These are phyloP conservation scores for Colius striatus DNA, from an alignment of 2,113 vertebrate genomes.

Conservation along the genomic window DNA sequence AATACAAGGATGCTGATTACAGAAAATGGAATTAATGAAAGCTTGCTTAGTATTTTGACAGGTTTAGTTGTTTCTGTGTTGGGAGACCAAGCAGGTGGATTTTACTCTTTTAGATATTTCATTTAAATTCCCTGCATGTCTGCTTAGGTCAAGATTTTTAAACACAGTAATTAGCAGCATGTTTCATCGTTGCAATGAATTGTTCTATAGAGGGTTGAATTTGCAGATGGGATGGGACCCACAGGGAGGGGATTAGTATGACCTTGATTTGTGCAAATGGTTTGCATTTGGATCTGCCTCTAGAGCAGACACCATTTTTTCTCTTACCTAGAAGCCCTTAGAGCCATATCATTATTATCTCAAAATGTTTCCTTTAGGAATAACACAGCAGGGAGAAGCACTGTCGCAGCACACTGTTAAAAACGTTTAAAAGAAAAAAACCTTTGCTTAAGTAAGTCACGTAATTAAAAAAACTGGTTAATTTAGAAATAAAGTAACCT, in stretches of 20 bases:
- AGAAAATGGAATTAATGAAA: neutral
- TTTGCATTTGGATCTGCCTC: neutral
- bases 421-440: neutral
- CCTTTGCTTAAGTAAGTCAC: neutral
- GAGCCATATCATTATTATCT: neutral
- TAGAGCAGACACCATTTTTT: neutral
- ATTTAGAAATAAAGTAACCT: neutral
- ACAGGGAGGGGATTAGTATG: neutral
- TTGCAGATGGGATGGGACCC: conserved; percentile 9
- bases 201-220: neutral
- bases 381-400: rapidly evolving
- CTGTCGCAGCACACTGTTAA: neutral
- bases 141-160: neutral
- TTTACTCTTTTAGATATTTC: neutral
- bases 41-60: neutral
- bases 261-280: neutral
- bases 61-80: neutral
- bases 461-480: neutral
- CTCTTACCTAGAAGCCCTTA: neutral
- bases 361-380: neutral
- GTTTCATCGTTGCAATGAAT: neutral
- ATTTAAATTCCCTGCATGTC: neutral
- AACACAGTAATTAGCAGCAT: neutral
- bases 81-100: neutral
- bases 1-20: neutral